phyloP scores from a whole-genome alignment of 2,797 vertebrate genomes.

The Petrocephalus sullivani region DNA sequence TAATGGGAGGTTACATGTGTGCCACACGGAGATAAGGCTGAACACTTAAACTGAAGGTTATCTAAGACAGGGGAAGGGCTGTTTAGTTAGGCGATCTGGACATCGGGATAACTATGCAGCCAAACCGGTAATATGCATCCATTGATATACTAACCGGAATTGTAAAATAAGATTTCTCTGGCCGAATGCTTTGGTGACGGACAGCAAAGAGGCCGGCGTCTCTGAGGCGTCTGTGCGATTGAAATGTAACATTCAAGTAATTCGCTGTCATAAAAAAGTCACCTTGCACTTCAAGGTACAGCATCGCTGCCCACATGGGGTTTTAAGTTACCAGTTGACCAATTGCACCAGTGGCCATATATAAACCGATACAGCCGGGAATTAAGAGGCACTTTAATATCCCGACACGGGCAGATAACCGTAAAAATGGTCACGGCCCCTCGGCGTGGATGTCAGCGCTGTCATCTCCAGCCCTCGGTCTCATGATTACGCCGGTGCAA shows the following conservation, averaged over 20 bases:
- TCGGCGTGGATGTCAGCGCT: background rate
- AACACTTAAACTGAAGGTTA: conserved; percentile 39
- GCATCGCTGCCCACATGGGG: background rate
- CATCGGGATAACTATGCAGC: background rate
- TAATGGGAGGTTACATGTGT: conserved; percentile 25
- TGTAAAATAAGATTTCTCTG: background rate
- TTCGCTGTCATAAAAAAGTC: background rate
- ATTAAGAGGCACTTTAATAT: background rate
- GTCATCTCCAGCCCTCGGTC: background rate
- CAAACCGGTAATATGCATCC: background rate
- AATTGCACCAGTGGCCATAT: background rate
- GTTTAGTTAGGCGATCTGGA: background rate
- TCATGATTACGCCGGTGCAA: background rate
- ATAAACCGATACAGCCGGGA: background rate
- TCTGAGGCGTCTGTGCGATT: background rate
- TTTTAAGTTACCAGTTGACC: background rate
- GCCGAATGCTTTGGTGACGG: background rate
- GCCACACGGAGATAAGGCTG: conserved; percentile 49
- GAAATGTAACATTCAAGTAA: background rate
- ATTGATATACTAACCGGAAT: background rate
- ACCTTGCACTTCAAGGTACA: background rate
- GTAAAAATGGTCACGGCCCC: background rate
- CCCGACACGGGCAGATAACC: background rate
- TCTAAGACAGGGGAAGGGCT: conserved; percentile 30
- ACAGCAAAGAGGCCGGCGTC: background rate